phyloP scores from a whole-genome alignment of 2,113 vertebrate genomes.

The Beaufortia kweichowensis region DNA sequence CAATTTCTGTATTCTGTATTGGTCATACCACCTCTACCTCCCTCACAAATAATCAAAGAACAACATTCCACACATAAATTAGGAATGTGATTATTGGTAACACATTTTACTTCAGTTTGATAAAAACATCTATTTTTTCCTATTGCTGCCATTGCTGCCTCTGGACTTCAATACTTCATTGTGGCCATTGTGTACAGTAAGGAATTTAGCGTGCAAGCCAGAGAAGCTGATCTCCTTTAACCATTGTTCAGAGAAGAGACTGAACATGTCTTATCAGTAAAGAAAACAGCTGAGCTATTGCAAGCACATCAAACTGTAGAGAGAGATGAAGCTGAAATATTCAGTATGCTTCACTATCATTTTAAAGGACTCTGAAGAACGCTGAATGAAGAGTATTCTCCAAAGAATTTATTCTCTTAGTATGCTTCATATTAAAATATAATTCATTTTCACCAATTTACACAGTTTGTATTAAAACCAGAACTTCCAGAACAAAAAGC shows the following conservation, averaged over 20 bases:
- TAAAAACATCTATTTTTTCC: not conserved
- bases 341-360: not conserved
- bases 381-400: too few relatives aligned
- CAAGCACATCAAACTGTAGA: slow-evolving; percentile 50
- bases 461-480: too few relatives aligned
- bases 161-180: not conserved
- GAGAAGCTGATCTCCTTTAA: slow-evolving; percentile 54
- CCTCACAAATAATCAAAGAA: slow-evolving; percentile 4
- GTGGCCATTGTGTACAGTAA: not conserved
- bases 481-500: not conserved
- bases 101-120: not conserved
- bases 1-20: too few relatives aligned
- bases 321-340: slow-evolving; percentile 21
- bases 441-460: too few relatives aligned
- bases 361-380: not conserved
- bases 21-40: too few relatives aligned
- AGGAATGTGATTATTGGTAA: not conserved
- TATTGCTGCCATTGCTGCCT: not conserved
- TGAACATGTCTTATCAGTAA: slow-evolving; percentile 65
- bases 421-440: too few relatives aligned
- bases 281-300: not conserved
- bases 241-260: slow-evolving; percentile 52
- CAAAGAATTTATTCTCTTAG: too few relatives aligned
- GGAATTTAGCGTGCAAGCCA: slow-evolving; percentile 55
- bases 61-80: not conserved